Conservation (phyloP, 2,888 invertebrate species). For the Zelleria hepariella region DNA sequence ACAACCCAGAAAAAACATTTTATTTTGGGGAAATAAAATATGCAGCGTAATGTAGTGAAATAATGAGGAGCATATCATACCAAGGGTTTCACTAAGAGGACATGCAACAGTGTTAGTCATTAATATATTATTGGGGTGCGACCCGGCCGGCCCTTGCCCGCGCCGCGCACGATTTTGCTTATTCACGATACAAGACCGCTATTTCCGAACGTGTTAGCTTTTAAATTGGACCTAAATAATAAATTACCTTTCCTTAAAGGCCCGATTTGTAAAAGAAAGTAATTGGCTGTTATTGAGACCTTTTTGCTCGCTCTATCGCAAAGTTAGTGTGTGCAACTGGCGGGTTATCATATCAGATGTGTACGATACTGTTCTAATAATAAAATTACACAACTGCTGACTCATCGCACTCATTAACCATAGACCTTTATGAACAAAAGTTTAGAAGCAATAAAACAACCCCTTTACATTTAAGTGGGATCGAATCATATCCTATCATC, state of each 20-base stretch:
- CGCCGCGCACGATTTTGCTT: slow-evolving; percentile 38
- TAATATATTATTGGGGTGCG: slow-evolving; percentile 48
- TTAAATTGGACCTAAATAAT: slow-evolving; percentile 61
- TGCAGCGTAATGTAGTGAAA: slow-evolving; percentile 23
- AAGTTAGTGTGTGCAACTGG: neutral
- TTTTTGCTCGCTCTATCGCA: neutral
- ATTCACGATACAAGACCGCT: slow-evolving; percentile 48
- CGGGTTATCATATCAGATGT: neutral
- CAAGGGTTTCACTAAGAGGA: slow-evolving; percentile 25
- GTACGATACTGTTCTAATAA: neutral
- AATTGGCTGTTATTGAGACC: slow-evolving; percentile 3
- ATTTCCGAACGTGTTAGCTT: slow-evolving; percentile 49
- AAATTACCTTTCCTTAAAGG: slow-evolving; percentile 42
- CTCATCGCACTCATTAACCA: slow-evolving; percentile 63
- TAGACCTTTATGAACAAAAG: slow-evolving; percentile 55
- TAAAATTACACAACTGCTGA: slow-evolving; percentile 31
- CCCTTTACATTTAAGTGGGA: slow-evolving; percentile 68
- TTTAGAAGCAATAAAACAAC: slow-evolving; percentile 58
- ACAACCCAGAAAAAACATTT: neutral
- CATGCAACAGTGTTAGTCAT: slow-evolving; percentile 29
- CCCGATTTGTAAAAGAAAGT: slow-evolving; percentile 27
- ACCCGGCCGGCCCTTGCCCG: slow-evolving; percentile 8
- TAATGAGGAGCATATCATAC: slow-evolving; percentile 33
- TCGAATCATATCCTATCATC: slow-evolving; percentile 65
- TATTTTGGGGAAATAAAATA: slow-evolving; percentile 7